These are phyloP conservation scores for Hirtodrosophila cameraria DNA, from an alignment of 2,888 invertebrate species.

Conservation along the genomic window DNA sequence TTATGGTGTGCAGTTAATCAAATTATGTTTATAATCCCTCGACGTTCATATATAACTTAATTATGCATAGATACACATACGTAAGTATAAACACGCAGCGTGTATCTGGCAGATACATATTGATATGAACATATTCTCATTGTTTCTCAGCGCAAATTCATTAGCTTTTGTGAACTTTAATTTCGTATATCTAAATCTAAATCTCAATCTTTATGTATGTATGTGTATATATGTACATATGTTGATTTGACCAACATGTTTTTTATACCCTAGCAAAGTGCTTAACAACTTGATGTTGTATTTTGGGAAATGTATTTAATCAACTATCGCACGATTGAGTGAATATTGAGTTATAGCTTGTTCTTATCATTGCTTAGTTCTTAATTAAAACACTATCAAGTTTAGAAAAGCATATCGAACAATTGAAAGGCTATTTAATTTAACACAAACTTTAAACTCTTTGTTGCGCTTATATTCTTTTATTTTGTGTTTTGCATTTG, in stretches of 20 bases:
- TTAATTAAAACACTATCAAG: too few relatives aligned
- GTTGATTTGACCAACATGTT: background rate
- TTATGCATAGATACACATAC: conserved; percentile 6
- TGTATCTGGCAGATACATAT: conserved; percentile 29
- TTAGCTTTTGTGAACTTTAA: conserved; percentile 16
- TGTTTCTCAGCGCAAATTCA: conserved; percentile 16
- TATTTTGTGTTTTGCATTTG: too few relatives aligned
- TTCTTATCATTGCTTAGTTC: too few relatives aligned
- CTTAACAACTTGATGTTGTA: too few relatives aligned
- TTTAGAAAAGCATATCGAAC: too few relatives aligned
- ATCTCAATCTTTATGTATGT: background rate
- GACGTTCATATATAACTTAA: background rate
- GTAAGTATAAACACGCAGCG: background rate
- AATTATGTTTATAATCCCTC: conserved; percentile 32
- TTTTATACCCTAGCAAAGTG: background rate
- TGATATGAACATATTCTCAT: background rate
- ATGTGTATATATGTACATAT: background rate
- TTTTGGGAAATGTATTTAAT: too few relatives aligned
- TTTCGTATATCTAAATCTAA: background rate
- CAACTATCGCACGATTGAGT: too few relatives aligned
- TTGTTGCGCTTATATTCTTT: too few relatives aligned
- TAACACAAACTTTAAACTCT: too few relatives aligned
- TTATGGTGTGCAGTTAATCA: conserved; percentile 40
- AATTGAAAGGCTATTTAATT: too few relatives aligned
- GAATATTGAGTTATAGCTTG: too few relatives aligned